Percentiles rank a stretch among this genome's conserved stretches.
Conservation (phyloP, 2,888 invertebrate genomes). For the Drosophila meridionalis region DNA sequence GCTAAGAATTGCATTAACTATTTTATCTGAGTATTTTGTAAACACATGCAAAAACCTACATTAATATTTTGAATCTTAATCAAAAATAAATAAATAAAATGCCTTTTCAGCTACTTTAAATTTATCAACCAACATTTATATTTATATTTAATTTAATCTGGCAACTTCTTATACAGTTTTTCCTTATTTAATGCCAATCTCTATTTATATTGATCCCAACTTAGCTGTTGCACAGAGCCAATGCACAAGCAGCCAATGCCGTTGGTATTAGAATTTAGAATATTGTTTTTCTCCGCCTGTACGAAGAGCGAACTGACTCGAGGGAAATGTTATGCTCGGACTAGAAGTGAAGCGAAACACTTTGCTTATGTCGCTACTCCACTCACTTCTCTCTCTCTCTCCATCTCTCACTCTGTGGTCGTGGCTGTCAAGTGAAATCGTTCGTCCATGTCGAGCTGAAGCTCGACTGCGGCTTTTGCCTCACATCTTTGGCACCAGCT, state of each 20-base stretch:
- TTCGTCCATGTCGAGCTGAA: conserved; percentile 47
- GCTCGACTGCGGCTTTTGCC: conserved; percentile 11
- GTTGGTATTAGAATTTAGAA: conserved; percentile 2
- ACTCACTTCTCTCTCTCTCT: conserved; percentile 23
- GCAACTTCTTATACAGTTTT: neutral
- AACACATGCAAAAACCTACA: too few species aligned
- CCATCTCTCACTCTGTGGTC: conserved; percentile 8
- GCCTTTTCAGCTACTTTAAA: too few species aligned
- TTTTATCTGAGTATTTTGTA: too few species aligned
- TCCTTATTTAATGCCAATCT: neutral
- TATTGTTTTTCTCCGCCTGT: conserved; percentile 4
- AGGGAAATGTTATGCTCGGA: conserved; percentile 50
- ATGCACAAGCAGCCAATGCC: neutral
- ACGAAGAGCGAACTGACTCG: conserved; percentile 16
- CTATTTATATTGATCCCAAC: conserved; percentile 1
- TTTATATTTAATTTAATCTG: neutral
- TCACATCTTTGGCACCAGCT: conserved; percentile 29
- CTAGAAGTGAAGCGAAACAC: conserved; percentile 43
- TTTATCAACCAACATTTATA: too few species aligned
- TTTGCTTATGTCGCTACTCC: conserved; percentile 46
- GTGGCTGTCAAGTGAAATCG: conserved; percentile 73
- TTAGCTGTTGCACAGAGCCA: neutral
- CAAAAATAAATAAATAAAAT: too few species aligned
- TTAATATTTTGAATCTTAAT: too few species aligned
- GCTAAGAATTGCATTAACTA: too few species aligned